Evolutionary conservation across 2,113 vertebrate species (phyloP).

Genomic region (Callopanchax toddi): DNA sequence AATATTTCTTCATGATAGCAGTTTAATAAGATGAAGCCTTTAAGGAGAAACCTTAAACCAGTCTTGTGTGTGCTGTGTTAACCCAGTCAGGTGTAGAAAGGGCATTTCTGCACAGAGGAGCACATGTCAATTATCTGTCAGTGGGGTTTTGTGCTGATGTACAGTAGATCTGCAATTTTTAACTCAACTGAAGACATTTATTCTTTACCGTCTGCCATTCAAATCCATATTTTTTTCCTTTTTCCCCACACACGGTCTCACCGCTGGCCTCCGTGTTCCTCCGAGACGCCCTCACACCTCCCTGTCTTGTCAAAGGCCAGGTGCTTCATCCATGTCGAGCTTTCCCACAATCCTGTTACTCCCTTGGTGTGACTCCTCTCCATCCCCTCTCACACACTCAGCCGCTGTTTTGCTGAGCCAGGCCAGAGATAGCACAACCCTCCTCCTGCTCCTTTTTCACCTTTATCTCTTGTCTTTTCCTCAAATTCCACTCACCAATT

Average conservation of each 20-base stretch:
- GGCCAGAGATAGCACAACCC: slow-evolving; percentile 18
- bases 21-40: no score
- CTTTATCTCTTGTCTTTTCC: slow-evolving; percentile 46
- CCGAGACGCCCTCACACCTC: background rate
- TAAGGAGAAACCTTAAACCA: no score
- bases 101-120: slow-evolving; percentile 4
- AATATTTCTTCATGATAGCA: no score
- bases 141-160: background rate
- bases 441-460: slow-evolving; percentile 32
- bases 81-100: slow-evolving; percentile 12
- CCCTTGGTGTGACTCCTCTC: slow-evolving; percentile 19
- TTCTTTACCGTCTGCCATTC: background rate
- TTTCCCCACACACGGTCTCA: slow-evolving; percentile 14
- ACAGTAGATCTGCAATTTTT: background rate
- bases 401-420: slow-evolving; percentile 38
- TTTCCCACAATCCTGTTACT: slow-evolving; percentile 25
- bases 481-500: slow-evolving; percentile 46
- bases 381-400: slow-evolving; percentile 9
- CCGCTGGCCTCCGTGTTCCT: background rate
- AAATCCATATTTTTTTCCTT: background rate
- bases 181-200: no score
- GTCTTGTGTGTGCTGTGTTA: no score
- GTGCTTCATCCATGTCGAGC: slow-evolving; percentile 25
- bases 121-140: slow-evolving; percentile 23
- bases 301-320: slow-evolving; percentile 34